phyloP scores from a whole-genome alignment of 2,888 invertebrate species.

The Bellardia pandia region DNA sequence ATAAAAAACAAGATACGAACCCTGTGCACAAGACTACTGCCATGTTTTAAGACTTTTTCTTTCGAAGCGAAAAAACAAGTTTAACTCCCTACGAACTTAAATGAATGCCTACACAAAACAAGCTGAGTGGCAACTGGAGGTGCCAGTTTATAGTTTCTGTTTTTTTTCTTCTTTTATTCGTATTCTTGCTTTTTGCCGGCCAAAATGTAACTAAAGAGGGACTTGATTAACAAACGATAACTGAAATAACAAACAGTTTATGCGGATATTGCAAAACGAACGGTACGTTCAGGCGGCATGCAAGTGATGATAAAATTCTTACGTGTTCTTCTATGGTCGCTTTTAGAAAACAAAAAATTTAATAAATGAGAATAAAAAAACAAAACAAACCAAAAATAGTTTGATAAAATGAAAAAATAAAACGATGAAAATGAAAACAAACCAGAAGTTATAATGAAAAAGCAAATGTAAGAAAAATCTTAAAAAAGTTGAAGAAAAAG shows the following conservation, averaged over 20 bases:
- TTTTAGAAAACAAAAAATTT: neutral
- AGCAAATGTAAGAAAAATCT: neutral
- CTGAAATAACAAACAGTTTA: conserved; percentile 80
- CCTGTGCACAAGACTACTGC: neutral
- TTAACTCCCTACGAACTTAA: conserved; percentile 60
- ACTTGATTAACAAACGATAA: conserved; percentile 71
- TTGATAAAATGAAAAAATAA: conserved; percentile 14
- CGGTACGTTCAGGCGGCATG: conserved; percentile 77
- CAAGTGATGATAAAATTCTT: conserved; percentile 31
- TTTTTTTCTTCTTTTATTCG: conserved; percentile 29
- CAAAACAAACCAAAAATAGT: neutral
- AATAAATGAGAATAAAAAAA: neutral
- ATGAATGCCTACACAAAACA: conserved; percentile 45
- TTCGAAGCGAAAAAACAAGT: conserved; percentile 64
- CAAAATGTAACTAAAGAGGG: conserved; percentile 59
- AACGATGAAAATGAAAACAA: conserved; percentile 19
- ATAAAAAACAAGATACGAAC: conserved; percentile 60
- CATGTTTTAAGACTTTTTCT: conserved; percentile 14
- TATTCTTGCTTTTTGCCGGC: conserved; percentile 56
- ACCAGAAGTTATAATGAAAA: conserved; percentile 12
- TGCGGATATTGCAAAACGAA: conserved; percentile 80
- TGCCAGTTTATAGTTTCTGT: conserved; percentile 42
- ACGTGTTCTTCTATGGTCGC: conserved; percentile 9
- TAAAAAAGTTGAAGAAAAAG: neutral
- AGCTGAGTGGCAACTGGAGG: conserved; percentile 56